These are phyloP conservation scores for Drosophila rufa DNA, from an alignment of 1,140 invertebrate genomes.

Conservation along the genomic window DNA sequence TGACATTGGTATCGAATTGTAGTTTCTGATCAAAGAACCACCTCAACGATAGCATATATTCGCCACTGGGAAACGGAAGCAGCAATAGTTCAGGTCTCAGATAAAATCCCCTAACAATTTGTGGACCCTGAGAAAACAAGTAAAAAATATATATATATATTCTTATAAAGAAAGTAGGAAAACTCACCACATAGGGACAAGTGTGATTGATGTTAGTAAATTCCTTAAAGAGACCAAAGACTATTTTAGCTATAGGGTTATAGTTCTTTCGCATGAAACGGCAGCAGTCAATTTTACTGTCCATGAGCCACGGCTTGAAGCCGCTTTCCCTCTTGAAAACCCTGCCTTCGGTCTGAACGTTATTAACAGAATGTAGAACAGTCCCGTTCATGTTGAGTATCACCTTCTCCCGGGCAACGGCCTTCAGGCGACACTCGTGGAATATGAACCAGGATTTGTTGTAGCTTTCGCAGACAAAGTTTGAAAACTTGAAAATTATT, in stretches of 20 bases:
- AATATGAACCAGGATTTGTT: neutral
- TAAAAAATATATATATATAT: too few species aligned
- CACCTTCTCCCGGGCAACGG: neutral
- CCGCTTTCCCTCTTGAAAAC: neutral
- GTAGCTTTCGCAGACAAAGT: neutral
- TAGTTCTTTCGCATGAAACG: neutral
- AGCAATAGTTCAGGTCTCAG: neutral
- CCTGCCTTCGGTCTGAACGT: rapidly evolving
- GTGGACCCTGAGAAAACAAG: neutral
- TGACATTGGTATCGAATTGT: constrained; percentile 19
- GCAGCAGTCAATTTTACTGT: constrained; percentile 3
- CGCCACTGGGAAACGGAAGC: constrained; percentile 25
- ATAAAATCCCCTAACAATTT: neutral
- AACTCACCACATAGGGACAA: neutral
- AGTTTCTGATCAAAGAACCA: constrained; percentile 8
- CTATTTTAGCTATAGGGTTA: neutral
- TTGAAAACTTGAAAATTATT: neutral
- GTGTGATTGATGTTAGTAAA: constrained; percentile 2
- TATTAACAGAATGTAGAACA: neutral
- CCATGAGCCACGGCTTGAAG: constrained; percentile 5
- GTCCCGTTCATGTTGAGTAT: neutral
- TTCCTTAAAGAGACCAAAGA: neutral
- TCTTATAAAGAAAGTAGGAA: neutral
- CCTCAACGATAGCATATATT: constrained; percentile 7
- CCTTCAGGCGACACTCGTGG: constrained; percentile 1